Percentiles rank a stretch among this genome's conserved stretches.
Conservation (phyloP, 2,113 vertebrate genomes). For the Strigops habroptila region DNA sequence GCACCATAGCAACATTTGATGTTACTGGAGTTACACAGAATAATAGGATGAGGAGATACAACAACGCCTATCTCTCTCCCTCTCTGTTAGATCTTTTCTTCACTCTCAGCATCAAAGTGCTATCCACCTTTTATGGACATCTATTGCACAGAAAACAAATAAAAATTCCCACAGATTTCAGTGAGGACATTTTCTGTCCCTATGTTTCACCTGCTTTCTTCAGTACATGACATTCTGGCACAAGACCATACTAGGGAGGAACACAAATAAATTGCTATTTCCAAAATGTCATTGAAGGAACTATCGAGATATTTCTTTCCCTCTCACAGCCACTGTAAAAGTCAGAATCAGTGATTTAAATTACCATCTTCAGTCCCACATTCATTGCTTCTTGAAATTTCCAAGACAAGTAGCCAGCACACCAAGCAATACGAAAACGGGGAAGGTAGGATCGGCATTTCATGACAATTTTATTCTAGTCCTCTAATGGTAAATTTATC, state of each 20-base stretch:
- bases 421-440: neutral
- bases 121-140: neutral
- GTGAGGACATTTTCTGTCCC: neutral
- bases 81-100: neutral
- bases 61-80: neutral
- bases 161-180: neutral
- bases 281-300: neutral
- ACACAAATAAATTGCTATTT: neutral
- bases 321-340: neutral
- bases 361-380: neutral
- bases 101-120: neutral
- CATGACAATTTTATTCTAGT: neutral
- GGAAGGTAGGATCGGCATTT: neutral
- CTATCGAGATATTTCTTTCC: neutral
- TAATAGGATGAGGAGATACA: neutral
- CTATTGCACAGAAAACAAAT: neutral
- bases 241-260: neutral
- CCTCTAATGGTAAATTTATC: neutral
- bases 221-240: neutral
- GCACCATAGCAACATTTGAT: slow-evolving; percentile 75
- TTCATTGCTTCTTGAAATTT: neutral
- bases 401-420: neutral
- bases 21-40: slow-evolving; percentile 48
- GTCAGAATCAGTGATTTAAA: neutral
- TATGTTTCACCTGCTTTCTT: neutral